Base-by-base conservation (phyloP, 2,888 invertebrate genomes). In the Lycophotia porphyrea region DNA sequence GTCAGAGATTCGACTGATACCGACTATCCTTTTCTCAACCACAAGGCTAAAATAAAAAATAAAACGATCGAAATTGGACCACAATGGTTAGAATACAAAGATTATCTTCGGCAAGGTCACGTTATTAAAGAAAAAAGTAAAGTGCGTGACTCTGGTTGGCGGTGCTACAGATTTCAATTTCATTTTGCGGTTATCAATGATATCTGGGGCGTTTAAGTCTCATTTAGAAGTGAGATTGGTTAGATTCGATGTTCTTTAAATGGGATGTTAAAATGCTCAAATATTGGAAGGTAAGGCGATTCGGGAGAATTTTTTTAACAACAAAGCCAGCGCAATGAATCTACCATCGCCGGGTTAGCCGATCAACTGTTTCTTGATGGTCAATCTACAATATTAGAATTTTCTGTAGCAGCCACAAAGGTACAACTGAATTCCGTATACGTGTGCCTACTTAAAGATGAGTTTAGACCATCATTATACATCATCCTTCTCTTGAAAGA, bases 101-200 rank as follows among this genome's bases (percentile, higher is more conserved):
- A 78, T 78, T 74, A 85, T 76, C 75, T 76, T 71, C 42, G 74
- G 49, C 86, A 88, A 87, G 87, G 87, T 84, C 84, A 86, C 79
- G 88, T 80, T 78, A 74, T 74, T 74, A 74, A 68, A 84, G 74
- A 76, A 88, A 87, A 85, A 87, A 81, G 69, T 67, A 55, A 69
- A 63, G 52, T 71, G 61, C 88, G 79, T 88, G 86, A 84, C 76
- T 84, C 76, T 84, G 71, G n/a, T 87, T 86, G 65, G 60, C 58
- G 58, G 76, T 63, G 39, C 21, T 73, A 68, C 63, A 67, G 73
- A 79, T 87, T 87, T 88, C 88, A 84, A 87, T 88, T 87, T 87
- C 84, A 75, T 87, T 88, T 74, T 86, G 87, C 81, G 88, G 88
- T 81, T 70, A 70, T 79, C 74, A 63, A 61, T 69, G 60, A 60